These are phyloP conservation scores for Parelbella ahira DNA, from an alignment of 2,888 invertebrate species.

Conservation along the genomic window DNA sequence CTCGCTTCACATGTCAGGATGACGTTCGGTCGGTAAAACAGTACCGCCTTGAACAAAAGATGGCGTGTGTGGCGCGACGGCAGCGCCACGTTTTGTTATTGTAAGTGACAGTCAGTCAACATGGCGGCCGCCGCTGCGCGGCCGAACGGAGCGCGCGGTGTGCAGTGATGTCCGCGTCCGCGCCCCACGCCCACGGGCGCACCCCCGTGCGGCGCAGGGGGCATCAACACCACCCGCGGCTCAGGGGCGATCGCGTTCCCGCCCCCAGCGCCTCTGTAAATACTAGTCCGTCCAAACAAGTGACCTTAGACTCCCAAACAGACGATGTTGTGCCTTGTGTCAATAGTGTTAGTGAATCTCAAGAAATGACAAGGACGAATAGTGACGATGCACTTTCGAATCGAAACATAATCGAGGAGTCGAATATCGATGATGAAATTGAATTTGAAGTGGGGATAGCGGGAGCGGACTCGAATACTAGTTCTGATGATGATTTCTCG, in stretches of 20 bases:
- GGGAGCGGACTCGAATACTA: constrained; percentile 54
- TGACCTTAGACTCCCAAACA: constrained; percentile 69
- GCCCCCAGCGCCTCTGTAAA: constrained; percentile 59
- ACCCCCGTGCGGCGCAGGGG: constrained; percentile 84
- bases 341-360: constrained; percentile 80
- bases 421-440: constrained; percentile 64
- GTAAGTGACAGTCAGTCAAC: constrained; percentile 68
- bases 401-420: constrained; percentile 61
- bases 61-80: constrained; percentile 54
- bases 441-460: constrained; percentile 57
- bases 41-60: constrained; percentile 53
- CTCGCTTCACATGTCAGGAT: constrained; percentile 38
- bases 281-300: constrained; percentile 69
- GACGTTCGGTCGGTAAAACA: constrained; percentile 60
- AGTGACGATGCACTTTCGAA: constrained; percentile 80
- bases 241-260: constrained; percentile 80
- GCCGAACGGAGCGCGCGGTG: constrained; percentile 65
- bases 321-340: constrained; percentile 78
- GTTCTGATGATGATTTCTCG: constrained; percentile 70
- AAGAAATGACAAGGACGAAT: constrained; percentile 77
- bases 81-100: constrained; percentile 58
- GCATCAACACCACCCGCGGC: constrained; percentile 88
- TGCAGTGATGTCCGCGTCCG: constrained; percentile 80
- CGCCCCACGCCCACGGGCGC: constrained; percentile 81
- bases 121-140: constrained; percentile 81